These are phyloP conservation scores for Tyto alba DNA, from an alignment of 2,113 vertebrate genomes.

Conservation along the genomic window DNA sequence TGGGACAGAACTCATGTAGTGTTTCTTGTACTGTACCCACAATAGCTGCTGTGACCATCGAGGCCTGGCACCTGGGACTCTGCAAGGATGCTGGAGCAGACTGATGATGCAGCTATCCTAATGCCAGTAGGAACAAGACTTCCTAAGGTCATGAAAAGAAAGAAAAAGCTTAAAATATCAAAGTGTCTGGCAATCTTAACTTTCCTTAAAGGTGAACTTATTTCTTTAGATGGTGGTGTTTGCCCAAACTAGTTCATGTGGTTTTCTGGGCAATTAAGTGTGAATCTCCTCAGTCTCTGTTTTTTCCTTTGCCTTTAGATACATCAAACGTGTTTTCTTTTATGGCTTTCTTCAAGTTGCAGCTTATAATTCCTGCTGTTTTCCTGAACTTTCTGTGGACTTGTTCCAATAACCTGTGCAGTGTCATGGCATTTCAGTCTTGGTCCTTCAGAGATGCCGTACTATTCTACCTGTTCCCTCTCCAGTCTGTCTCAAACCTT, in stretches of 20 bases:
- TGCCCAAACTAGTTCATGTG: not conserved
- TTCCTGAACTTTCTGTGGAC: not conserved
- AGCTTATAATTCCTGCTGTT: not conserved
- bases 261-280: not conserved
- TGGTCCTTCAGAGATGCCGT: not conserved
- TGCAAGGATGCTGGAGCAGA: not conserved
- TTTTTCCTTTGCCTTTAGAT: not conserved
- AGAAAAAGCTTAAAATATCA: not conserved
- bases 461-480: not conserved
- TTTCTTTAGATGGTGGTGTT: not conserved
- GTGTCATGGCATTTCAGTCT: not conserved
- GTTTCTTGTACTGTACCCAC: not conserved
- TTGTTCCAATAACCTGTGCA: accelerated
- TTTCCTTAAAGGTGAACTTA: not conserved
- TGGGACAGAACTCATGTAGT: accelerated
- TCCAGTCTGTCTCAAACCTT: not conserved
- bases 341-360: not conserved
- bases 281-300: not conserved
- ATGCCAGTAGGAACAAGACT: not conserved
- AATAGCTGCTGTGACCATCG: accelerated
- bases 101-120: not conserved
- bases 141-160: not conserved
- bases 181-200: not conserved
- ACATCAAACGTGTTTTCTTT: not conserved
- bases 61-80: not conserved